Conservation (phyloP, 2,797 vertebrate species). For the Clarias platycephalus region DNA sequence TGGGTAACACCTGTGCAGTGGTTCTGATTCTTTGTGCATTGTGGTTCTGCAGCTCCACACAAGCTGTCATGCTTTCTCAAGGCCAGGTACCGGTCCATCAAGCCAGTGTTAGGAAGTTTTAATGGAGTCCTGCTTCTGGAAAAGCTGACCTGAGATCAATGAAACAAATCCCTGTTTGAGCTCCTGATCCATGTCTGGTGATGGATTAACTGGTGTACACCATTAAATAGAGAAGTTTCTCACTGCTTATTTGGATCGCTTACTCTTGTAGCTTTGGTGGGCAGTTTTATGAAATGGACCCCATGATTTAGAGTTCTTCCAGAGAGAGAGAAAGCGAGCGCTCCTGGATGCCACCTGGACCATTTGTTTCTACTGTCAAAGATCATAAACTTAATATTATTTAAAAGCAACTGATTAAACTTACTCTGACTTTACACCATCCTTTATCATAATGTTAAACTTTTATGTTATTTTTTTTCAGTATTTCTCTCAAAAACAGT, state of each 20-base stretch:
- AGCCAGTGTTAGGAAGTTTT: constrained; percentile 15
- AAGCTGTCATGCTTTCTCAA: neutral
- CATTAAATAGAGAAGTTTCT: neutral
- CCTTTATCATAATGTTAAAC: neutral
- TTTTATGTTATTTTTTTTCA: neutral
- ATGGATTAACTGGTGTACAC: neutral
- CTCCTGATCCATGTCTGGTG: neutral
- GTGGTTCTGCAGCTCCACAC: neutral
- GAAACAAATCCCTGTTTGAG: neutral
- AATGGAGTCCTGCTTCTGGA: neutral
- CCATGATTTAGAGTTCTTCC: neutral
- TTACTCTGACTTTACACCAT: neutral
- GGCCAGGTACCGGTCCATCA: constrained; percentile 1
- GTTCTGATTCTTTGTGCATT: neutral
- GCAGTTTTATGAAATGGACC: neutral
- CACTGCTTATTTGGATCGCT: neutral
- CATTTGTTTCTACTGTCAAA: neutral
- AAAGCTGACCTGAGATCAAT: constrained; percentile 18
- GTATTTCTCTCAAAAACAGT: neutral
- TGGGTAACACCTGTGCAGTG: neutral
- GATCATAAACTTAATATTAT: neutral
- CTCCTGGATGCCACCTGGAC: neutral
- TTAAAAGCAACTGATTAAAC: neutral
- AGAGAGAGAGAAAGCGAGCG: neutral
- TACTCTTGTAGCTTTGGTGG: neutral